These are phyloP conservation scores for Metacarcinus magister DNA, from an alignment of 2,888 invertebrate species.

Conservation along the genomic window DNA sequence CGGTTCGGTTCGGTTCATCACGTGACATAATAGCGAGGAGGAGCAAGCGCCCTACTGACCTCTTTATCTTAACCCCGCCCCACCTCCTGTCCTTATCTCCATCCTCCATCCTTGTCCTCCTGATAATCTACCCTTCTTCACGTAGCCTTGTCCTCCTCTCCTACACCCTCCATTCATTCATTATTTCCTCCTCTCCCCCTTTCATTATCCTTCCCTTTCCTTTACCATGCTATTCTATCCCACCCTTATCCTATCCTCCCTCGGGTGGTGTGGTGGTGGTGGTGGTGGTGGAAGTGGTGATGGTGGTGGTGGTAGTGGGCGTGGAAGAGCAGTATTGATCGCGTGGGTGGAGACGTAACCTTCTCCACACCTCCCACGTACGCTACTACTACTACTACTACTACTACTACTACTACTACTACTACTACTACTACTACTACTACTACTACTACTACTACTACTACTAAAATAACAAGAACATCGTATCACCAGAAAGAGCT, in stretches of 20 bases:
- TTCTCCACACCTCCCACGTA: not conserved
- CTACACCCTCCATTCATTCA: not conserved
- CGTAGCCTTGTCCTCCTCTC: not conserved
- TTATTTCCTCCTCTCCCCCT: not conserved
- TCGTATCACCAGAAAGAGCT: not conserved
- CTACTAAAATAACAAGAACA: not conserved
- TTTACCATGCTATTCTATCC: not conserved
- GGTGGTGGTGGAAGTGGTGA: not conserved
- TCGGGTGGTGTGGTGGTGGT: not conserved
- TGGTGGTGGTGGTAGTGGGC: not conserved
- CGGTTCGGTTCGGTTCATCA: not conserved
- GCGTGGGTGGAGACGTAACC: constrained; percentile 42
- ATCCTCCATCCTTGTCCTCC: not conserved
- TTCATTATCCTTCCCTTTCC: not conserved
- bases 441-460: not conserved
- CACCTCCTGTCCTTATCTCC: not conserved
- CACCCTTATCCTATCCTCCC: not conserved
- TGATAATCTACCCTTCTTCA: not conserved
- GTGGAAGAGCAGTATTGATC: constrained; percentile 22
- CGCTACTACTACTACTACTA: constrained; percentile 10
- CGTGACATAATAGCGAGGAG: not conserved
- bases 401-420: constrained; percentile 31
- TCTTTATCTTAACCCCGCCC: not conserved
- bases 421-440: not conserved
- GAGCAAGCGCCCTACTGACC: not conserved